phyloP scores from a whole-genome alignment of 30 jellyfish, hydroid and myxozoan species.

The Chrysaora quinquecirrha region DNA sequence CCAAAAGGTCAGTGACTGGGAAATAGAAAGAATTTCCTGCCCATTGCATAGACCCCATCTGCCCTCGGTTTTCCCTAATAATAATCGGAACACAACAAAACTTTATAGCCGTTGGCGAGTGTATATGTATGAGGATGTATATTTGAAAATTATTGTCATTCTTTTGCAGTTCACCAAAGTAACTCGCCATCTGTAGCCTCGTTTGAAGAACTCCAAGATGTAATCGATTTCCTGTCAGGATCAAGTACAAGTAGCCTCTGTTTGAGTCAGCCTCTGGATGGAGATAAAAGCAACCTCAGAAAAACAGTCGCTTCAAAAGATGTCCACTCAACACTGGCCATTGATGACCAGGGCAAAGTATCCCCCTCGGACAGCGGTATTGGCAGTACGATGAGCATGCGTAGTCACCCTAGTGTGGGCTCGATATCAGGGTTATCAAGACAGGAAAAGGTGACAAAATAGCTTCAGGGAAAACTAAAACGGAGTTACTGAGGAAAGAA shows the following conservation, averaged over 20 bases:
- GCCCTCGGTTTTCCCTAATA: no score
- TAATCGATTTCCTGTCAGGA: constrained; percentile 89
- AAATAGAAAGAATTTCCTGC: no score
- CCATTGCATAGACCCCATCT: no score
- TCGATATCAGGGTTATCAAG: constrained; percentile 14
- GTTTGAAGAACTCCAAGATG: constrained; percentile 97
- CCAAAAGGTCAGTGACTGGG: no score
- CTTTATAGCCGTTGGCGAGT: no score
- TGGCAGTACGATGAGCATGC: constrained; percentile 79
- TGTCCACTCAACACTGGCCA: constrained; percentile 12
- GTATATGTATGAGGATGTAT: no score
- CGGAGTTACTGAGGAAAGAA: constrained; percentile 6
- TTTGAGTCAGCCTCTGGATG: constrained; percentile 50
- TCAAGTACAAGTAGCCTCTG: constrained; percentile 96
- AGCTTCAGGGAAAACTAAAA: neutral
- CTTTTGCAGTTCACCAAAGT: constrained; percentile 4
- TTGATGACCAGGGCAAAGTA: constrained; percentile 40
- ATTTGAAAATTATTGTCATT: no score
- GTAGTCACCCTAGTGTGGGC: constrained; percentile 60
- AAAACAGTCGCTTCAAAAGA: constrained; percentile 33
- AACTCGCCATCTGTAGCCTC: constrained; percentile 94
- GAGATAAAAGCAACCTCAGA: constrained; percentile 15
- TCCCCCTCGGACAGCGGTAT: constrained; percentile 83
- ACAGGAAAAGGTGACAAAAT: neutral
- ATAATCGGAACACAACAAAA: no score